Evolutionary conservation across 2,888 invertebrate species (phyloP).

Genomic region (Ornithoptera priamus): DNA sequence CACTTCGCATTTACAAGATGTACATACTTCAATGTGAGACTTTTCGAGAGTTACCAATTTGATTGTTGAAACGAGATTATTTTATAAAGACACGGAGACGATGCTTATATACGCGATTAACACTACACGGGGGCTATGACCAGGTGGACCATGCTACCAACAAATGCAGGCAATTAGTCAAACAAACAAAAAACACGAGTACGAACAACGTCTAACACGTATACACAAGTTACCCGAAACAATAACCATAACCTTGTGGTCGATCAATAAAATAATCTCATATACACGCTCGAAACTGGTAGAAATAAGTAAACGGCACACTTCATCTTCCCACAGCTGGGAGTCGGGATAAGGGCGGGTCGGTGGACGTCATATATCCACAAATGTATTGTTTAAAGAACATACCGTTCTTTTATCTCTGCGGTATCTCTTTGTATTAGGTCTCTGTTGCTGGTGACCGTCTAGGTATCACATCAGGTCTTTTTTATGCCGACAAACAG

Average conservation of each 20-base stretch:
- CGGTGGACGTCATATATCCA: no score
- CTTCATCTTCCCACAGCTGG: no score
- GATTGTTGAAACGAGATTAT: constrained; percentile 61
- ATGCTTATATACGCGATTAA: constrained; percentile 38
- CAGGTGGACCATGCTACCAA: constrained; percentile 55
- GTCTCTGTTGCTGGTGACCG: no score
- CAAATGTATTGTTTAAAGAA: no score
- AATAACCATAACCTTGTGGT: constrained; percentile 17
- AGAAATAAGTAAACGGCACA: constrained; percentile 31
- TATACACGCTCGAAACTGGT: constrained; percentile 50
- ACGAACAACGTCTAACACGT: constrained; percentile 58
- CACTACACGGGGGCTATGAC: constrained; percentile 35
- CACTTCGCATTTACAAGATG: constrained; percentile 60
- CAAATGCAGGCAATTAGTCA: constrained; percentile 69
- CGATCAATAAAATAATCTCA: constrained; percentile 73
- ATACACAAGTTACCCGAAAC: constrained; percentile 33
- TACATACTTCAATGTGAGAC: constrained; percentile 56
- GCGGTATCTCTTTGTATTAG: no score
- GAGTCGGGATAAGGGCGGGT: no score
- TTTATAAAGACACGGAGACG: constrained; percentile 51
- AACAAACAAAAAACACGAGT: constrained; percentile 51
- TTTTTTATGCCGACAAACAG: no score
- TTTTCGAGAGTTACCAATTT: constrained; percentile 39
- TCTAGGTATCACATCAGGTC: no score
- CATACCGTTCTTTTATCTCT: no score